These are phyloP conservation scores for Crypturellus tataupa DNA, from an alignment of 2,797 vertebrate genomes.

Conservation along the genomic window DNA sequence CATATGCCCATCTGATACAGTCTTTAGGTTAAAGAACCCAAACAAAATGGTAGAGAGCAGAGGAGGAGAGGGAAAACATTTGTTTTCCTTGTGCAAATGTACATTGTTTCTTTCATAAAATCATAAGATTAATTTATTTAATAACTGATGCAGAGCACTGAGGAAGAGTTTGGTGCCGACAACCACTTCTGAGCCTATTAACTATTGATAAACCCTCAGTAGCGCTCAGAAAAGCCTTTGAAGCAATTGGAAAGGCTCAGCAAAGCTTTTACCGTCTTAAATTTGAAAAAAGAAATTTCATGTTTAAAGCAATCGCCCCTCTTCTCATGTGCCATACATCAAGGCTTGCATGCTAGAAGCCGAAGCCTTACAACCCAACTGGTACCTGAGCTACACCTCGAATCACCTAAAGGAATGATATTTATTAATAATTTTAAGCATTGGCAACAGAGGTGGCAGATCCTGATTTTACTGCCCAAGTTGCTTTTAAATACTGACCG, in stretches of 20 bases:
- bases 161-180: constrained; percentile 26
- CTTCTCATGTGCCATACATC: not conserved
- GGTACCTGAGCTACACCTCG: not conserved
- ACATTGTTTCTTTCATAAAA: not conserved
- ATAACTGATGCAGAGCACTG: not conserved
- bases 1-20: not conserved
- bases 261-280: constrained; percentile 39
- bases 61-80: not conserved
- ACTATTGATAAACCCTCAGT: constrained; percentile 39
- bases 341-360: not conserved
- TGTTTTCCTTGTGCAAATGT: not conserved
- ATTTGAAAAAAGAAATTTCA: not conserved
- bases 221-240: constrained; percentile 18
- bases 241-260: constrained; percentile 24
- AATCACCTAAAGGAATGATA: not conserved
- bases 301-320: not conserved
- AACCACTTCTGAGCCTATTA: constrained; percentile 44
- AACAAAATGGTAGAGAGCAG: not conserved
- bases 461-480: not conserved
- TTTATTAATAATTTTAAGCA: not conserved
- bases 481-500: not conserved
- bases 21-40: not conserved
- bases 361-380: not conserved
- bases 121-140: not conserved
- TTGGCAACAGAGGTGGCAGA: not conserved